phyloP scores from a whole-genome alignment of 1,140 invertebrate species.

The Saccostrea glomerata region DNA sequence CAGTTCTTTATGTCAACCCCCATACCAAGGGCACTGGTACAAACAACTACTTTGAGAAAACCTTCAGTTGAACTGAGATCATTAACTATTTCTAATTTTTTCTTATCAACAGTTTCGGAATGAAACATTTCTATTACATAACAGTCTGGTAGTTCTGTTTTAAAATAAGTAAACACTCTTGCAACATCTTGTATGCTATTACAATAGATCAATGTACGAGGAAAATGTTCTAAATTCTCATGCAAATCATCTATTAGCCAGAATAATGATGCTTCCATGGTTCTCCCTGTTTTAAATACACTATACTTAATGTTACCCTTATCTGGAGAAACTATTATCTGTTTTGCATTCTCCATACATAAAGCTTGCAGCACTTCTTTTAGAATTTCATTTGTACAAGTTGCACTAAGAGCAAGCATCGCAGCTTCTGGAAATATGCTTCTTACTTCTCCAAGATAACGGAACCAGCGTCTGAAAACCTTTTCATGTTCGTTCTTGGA shows the following conservation, averaged over 20 bases:
- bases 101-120: not conserved
- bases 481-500: constrained; percentile 21
- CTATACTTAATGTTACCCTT: not conserved
- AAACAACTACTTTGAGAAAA: constrained; percentile 35
- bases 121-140: not conserved
- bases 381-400: too few relatives aligned
- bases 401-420: too few relatives aligned
- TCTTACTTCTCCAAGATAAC: too few relatives aligned
- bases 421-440: too few relatives aligned
- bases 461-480: not conserved
- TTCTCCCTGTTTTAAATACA: not conserved
- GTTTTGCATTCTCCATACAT: not conserved
- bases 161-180: not conserved
- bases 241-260: not conserved
- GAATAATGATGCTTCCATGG: not conserved
- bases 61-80: not conserved
- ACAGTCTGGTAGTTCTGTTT: not conserved
- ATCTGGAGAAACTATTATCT: not conserved
- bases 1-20: constrained; percentile 9
- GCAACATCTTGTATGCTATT: not conserved
- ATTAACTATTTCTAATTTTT: not conserved
- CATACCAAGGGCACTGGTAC: constrained; percentile 46
- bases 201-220: not conserved
- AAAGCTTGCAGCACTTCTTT: too few relatives aligned
- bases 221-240: not conserved